phyloP scores from a whole-genome alignment of 2,888 invertebrate species.

The Glyphotaelius pellucidus region DNA sequence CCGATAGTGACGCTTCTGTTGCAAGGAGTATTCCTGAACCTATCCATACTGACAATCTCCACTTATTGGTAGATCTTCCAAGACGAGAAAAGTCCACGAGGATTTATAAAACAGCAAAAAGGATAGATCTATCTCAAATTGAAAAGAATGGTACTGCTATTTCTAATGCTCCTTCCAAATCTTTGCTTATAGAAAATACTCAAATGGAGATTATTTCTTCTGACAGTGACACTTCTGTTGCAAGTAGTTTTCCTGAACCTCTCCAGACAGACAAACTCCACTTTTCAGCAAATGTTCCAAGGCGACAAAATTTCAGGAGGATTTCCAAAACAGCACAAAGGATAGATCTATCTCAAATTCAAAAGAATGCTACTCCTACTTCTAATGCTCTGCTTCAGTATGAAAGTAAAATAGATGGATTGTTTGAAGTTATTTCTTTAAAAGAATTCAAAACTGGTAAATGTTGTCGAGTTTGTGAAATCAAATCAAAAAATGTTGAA shows the following conservation, averaged over 20 bases:
- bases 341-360: neutral
- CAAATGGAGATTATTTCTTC: neutral
- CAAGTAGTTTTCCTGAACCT: neutral
- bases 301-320: neutral
- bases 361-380: neutral
- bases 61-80: neutral
- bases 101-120: neutral
- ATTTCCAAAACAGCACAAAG: neutral
- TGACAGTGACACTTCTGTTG: neutral
- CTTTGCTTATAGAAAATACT: too few relatives aligned
- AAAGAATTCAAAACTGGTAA: neutral
- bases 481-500: neutral
- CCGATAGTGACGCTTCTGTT: neutral
- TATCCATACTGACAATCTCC: neutral
- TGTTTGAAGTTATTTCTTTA: conserved; percentile 11
- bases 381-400: neutral
- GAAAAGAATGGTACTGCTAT: neutral
- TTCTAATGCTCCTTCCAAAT: too few relatives aligned
- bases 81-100: neutral
- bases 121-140: neutral
- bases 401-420: conserved; percentile 7
- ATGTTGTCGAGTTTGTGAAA: conserved; percentile 19
- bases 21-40: neutral
- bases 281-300: neutral
- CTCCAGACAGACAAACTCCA: neutral